Percentiles rank a stretch among this genome's conserved stretches.
phyloP scores from a whole-genome alignment of 2,797 vertebrate species.

The Fistularia commersonii region DNA sequence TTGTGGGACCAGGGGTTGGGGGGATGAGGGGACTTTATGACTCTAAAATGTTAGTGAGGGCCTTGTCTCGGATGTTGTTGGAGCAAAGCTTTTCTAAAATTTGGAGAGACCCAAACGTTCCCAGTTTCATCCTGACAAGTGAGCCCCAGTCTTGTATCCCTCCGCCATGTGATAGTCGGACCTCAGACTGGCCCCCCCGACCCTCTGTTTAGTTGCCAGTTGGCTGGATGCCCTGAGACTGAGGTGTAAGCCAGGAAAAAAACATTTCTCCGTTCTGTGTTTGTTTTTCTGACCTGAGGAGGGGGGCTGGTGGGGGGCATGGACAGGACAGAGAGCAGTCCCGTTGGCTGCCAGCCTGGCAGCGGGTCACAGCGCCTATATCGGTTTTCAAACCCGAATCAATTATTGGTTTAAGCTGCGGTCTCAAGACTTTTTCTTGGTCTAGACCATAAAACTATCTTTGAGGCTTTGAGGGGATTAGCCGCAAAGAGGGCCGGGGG shows the following conservation, averaged over 20 bases:
- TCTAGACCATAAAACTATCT: constrained; percentile 66
- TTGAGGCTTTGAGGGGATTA: constrained; percentile 61
- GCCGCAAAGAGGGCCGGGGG: constrained; percentile 39
- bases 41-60: too few species aligned
- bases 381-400: constrained; percentile 62
- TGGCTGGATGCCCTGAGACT: constrained; percentile 53
- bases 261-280: constrained; percentile 54
- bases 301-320: constrained; percentile 34
- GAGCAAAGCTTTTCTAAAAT: constrained; percentile 1
- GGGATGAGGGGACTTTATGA: too few species aligned
- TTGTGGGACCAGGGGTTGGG: too few species aligned
- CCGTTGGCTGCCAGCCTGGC: constrained; percentile 51
- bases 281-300: constrained; percentile 70
- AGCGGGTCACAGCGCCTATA: constrained; percentile 49
- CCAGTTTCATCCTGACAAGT: constrained; percentile 30
- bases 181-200: constrained; percentile 52
- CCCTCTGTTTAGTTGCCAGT: constrained; percentile 49
- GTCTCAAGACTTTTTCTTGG: constrained; percentile 60
- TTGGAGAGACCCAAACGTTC: constrained; percentile 13
- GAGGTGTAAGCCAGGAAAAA: constrained; percentile 72
- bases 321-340: constrained; percentile 43
- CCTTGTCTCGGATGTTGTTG: too few species aligned
- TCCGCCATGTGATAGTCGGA: constrained; percentile 38
- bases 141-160: constrained; percentile 29
- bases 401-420: constrained; percentile 70